Base-by-base conservation (phyloP, 2,797 vertebrate genomes). In the Bryconaethiops microstoma region DNA sequence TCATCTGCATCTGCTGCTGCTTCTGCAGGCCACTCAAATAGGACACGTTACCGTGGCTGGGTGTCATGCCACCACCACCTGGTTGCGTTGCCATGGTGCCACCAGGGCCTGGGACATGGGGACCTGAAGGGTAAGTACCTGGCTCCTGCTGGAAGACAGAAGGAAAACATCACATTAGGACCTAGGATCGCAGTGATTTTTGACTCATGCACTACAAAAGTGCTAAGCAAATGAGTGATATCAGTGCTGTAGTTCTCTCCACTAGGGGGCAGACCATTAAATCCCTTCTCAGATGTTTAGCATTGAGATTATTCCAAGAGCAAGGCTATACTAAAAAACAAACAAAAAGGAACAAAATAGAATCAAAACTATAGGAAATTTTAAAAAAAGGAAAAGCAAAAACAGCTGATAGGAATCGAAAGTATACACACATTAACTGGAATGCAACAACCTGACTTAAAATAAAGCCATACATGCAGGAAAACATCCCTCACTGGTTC, bases 21-120 rank as follows among this genome's bases (percentile, higher is more conserved):
- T 96, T 90, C 12, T 85, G 86, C 88, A 95, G 95, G 86, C 87
- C 93, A 82, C 85, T 95, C 85, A 97, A 88, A 92, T 97, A 99
- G 0, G 92, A 85, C 0, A 93, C 5, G 72, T 89, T 97, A 50
- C 86, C 86, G 59, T 96, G 97, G 88, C 92, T 95, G 87, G 89
- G 90, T 0, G 94, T 90, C 90, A 96, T 94, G 50, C 93, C 87
- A 23, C 87, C 94, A 0, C 80, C 72, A 59, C 88, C 91, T 0
- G 93, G 89, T 89, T 95, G 95, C 23, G 92, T 81, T 7, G 93
- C 87, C 90, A 97, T 94, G 25, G 91, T 87, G 79, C 79, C 90
- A 59, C 88, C 29, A 0, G 94, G 92, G 59, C 93, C 95, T 0
- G 96, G 92, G 80, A 94, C 94, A 0, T 95, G 95, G 8, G 96